phyloP scores from a whole-genome alignment of 2,888 invertebrate genomes.

The Orthosia gracilis region DNA sequence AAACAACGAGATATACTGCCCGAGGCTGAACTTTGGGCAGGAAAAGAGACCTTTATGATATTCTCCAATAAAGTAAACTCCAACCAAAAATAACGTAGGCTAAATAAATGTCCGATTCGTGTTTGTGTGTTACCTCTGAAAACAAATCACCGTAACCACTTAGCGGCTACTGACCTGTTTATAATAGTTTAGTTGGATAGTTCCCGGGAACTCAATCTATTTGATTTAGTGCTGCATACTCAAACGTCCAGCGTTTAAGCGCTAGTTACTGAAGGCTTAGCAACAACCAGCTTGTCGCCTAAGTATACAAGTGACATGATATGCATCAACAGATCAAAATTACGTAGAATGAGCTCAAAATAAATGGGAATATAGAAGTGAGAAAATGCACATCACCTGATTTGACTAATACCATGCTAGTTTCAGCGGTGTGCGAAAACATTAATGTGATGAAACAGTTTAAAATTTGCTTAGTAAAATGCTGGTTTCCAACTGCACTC shows the following conservation, averaged over 20 bases:
- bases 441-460: slow-evolving; percentile 55
- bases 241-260: slow-evolving; percentile 32
- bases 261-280: slow-evolving; percentile 43
- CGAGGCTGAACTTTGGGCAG: slow-evolving; percentile 16
- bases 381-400: slow-evolving; percentile 24
- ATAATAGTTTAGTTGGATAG: slow-evolving; percentile 22
- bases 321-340: slow-evolving; percentile 31
- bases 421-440: slow-evolving; percentile 37
- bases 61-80: slow-evolving; percentile 16
- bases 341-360: slow-evolving; percentile 4
- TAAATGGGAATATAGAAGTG: slow-evolving; percentile 26
- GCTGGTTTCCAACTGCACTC: slow-evolving; percentile 41
- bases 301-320: slow-evolving; percentile 25
- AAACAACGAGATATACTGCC: slow-evolving; percentile 30
- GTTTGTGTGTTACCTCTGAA: slow-evolving; percentile 6
- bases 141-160: slow-evolving; percentile 20
- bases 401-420: slow-evolving; percentile 41
- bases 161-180: slow-evolving; percentile 38
- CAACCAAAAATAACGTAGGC: neutral
- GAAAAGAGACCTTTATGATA: slow-evolving; percentile 11
- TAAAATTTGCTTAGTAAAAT: slow-evolving; percentile 51
- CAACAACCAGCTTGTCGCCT: slow-evolving; percentile 16
- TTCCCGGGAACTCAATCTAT: slow-evolving; percentile 50
- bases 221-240: slow-evolving; percentile 49
- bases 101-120: slow-evolving; percentile 4